These are phyloP conservation scores for Parazoanthus atlanticus DNA, from an alignment of 92 coral and sea anemone species.

Conservation along the genomic window DNA sequence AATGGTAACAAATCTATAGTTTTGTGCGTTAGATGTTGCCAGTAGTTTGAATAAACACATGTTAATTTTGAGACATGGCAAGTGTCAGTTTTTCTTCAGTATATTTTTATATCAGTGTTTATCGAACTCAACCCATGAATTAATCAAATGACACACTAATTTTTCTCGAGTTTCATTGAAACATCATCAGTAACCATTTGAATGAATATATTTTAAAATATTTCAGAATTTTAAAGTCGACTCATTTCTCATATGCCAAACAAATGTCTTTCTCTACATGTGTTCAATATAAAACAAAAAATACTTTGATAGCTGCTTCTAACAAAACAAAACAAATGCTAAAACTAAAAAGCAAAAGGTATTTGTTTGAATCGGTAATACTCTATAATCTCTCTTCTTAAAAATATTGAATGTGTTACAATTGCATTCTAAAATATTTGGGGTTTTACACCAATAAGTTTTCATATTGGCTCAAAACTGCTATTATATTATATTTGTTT, in stretches of 20 bases:
- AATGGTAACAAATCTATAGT: not conserved
- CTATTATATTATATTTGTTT: not conserved
- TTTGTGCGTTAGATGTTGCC: not conserved
- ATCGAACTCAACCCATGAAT: not conserved
- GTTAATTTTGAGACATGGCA: not conserved
- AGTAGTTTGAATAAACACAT: constrained; percentile 12
- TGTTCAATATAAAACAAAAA: not conserved
- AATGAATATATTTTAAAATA: no score
- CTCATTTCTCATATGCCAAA: not conserved
- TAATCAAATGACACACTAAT: not conserved
- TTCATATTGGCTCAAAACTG: not conserved
- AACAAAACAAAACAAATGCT: not conserved
- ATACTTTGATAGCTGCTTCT: not conserved
- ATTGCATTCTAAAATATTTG: not conserved
- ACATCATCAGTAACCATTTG: not conserved
- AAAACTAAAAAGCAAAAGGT: not conserved
- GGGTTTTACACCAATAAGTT: not conserved
- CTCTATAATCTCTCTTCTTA: not conserved
- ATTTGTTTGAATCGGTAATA: not conserved
- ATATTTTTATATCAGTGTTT: not conserved
- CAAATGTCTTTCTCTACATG: not conserved
- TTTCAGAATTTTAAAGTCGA: not conserved
- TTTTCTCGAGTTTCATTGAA: not conserved
- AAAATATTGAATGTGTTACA: not conserved
- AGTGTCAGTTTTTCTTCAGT: not conserved